phyloP scores from a whole-genome alignment of 2,888 invertebrate genomes.

The Nemurella pictetii region DNA sequence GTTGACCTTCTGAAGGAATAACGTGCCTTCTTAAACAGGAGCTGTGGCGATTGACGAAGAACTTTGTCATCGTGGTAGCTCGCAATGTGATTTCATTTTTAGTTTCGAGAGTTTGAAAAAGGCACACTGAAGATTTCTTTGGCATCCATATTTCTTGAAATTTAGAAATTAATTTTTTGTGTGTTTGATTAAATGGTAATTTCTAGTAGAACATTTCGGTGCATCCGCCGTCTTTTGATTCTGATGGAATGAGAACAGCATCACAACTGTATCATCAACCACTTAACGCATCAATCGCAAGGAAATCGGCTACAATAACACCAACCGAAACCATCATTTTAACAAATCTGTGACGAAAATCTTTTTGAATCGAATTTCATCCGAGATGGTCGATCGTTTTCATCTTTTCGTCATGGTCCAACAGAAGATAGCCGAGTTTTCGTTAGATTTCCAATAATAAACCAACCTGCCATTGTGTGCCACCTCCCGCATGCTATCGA shows the following conservation, averaged over 20 bases:
- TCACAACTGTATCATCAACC: neutral
- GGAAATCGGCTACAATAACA: neutral
- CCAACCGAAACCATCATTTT: neutral
- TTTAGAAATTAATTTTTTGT: neutral
- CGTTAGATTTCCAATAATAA: neutral
- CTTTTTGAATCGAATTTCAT: neutral
- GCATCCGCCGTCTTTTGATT: neutral
- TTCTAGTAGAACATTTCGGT: too few relatives aligned
- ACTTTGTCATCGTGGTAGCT: neutral
- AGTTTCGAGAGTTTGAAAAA: too few relatives aligned
- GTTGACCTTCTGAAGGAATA: conserved; percentile 8
- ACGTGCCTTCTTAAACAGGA: neutral
- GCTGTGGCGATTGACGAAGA: neutral
- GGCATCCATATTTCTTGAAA: too few relatives aligned
- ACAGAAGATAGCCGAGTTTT: neutral
- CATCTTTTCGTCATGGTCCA: neutral
- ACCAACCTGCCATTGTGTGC: neutral
- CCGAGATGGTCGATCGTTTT: neutral
- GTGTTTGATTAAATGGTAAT: too few relatives aligned
- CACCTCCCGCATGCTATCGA: neutral
- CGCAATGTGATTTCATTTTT: too few relatives aligned
- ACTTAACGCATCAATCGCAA: neutral
- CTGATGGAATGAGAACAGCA: neutral
- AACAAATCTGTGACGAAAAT: neutral
- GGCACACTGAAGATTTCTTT: too few relatives aligned